Base-by-base conservation (phyloP, 2,797 vertebrate species). In the Siniperca scherzeri region DNA sequence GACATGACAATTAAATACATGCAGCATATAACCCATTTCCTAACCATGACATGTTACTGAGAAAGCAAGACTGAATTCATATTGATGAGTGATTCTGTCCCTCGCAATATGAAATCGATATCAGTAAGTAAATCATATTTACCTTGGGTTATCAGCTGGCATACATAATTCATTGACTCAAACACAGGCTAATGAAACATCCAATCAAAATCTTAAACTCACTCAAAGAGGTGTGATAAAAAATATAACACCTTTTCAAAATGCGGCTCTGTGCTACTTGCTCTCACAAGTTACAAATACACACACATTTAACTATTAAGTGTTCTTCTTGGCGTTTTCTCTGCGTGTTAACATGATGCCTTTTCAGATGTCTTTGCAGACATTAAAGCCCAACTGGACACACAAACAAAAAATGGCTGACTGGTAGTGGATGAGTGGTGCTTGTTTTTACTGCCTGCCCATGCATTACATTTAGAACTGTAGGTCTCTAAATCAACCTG, bases 31-130 rank as follows among this genome's bases (percentile, higher is more conserved):
- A 38, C 59, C 40, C 30, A 11, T 52, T 70, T 25, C 53, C 25
- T 67, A 55, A 74, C 52, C 21, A 14, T 48, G 27, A n/a, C 4
- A 13, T 8, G 22, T 10, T 48, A 30, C 52, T 38, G 60, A 57
- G 6, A 64, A 61, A 40, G 16, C 70, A 56, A 38, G 1, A n/a
- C 30, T 64, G 81, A 77, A 48, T 70, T 33, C 55, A 60, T 65
- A 74, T 14, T 42, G 40, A 81, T 69, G 67, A 67, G 30, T 10
- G 22, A 25, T 21, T 56, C 48, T 38, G 64, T 61, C 53, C 33
- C 22, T 68, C 74, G 69, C 69, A 82, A 74, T 68, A 77, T 74
- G 30, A 67, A 85, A 85, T 91, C 79, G 72, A 79, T 70, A 80
- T 13, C 53, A 64, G 52, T 56, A 62, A 80, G 78, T 74, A 55